Evolutionary conservation across 1,140 invertebrate species (phyloP), one percentile per base, ranked within the genome.

Genomic region (Aricia agestis): DNA sequence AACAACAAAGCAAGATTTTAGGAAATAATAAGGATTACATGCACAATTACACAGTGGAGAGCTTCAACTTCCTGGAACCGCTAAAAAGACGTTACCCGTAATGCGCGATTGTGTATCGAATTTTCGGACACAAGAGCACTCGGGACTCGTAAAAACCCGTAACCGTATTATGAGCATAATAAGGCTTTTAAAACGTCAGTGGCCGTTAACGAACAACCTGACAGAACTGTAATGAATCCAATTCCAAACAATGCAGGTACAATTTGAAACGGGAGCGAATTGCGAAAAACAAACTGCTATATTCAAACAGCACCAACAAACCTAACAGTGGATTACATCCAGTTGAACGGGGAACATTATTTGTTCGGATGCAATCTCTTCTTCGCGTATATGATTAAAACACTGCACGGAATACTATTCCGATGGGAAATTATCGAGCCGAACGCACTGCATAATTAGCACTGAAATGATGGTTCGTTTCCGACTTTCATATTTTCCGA

Each of bases 331-430:
- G 84, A 87, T 87, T 87, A 87, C 83, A 85, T 82, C 79, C 80
- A 70, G 80, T 81, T 78, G 76, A 80, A 82, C 79, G 70, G 76
- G 75, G 66, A 78, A 68, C 74, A 78, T 80, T 87, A 86, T 89
- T 89, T 89, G 87, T 89, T 83, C 78, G 75, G 82, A 85, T 87
- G 84, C 85, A 87, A 87, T 87, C 85, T 87, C 83, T 83, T 85
- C 80, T 78, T 78, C 82, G 79, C 83, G 84, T 85, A 83, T 89
- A 89, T 89, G 85, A 89, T 87, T 89, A 89, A 89, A 87, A 86
- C 83, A 84, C 77, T 83, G 85, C 84, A 87, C 71, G 81, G 82
- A 82, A 82, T 81, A 82, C 80, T 76, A 76, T 79, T 79, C 87
- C 87, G 83, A 76, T 78, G 87, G 87, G 87, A 89, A 89, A 89